Percentiles rank a stretch among this genome's conserved stretches.
phyloP scores from a whole-genome alignment of 2,113 vertebrate species.

The Cochlearius cochlearius region DNA sequence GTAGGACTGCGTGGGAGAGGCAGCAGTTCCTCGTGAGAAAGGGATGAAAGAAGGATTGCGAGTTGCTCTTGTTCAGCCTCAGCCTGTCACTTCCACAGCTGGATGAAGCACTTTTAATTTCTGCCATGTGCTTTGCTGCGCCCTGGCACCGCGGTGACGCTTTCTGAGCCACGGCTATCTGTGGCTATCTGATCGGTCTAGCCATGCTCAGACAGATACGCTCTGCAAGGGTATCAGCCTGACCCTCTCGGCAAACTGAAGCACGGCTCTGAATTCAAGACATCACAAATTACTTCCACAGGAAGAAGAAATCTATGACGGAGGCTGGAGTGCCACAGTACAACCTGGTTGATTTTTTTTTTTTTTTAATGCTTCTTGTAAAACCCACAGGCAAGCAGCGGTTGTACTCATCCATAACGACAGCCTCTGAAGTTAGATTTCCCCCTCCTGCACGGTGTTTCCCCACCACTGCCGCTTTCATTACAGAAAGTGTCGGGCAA shows the following conservation, averaged over 20 bases:
- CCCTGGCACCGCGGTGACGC: background rate
- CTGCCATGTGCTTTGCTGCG: background rate
- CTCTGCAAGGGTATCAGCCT: background rate
- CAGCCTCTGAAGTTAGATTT: background rate
- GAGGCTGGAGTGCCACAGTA: background rate
- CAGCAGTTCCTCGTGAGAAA: background rate
- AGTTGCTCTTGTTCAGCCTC: background rate
- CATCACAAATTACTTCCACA: background rate
- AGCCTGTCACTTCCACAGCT: background rate
- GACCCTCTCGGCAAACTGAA: background rate
- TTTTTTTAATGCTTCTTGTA: background rate
- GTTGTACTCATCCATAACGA: background rate
- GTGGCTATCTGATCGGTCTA: background rate
- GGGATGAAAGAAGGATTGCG: background rate
- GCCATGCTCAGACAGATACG: background rate
- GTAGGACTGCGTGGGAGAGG: background rate
- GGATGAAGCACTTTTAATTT: background rate
- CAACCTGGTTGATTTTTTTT: background rate
- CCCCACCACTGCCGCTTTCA: accelerated
- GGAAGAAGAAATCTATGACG: background rate
- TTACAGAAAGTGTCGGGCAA: background rate
- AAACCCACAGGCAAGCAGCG: background rate
- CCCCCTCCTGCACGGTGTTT: background rate
- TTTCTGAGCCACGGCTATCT: background rate
- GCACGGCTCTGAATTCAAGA: background rate